Base-by-base conservation (phyloP, 2,797 vertebrate species). In the Acanthornis magna region DNA sequence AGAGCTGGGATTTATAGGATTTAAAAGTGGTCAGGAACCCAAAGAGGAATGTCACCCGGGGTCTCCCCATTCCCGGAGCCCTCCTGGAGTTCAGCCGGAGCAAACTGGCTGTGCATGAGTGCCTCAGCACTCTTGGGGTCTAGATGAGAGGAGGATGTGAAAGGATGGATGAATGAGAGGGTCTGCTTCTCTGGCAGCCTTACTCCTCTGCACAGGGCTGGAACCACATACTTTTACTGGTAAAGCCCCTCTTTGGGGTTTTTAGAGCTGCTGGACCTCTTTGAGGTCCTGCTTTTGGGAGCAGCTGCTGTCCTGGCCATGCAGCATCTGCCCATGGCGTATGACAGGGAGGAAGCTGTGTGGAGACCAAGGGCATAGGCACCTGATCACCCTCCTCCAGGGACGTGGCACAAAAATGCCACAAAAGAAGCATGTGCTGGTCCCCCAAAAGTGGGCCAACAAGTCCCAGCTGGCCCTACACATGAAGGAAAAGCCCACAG, bases 391-490 rank as follows among this genome's bases (percentile, higher is more conserved):
- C 22, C 26, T 60, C 13, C 15, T 48, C 3, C 50, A 22, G 57
- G 57, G n/a, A 10, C 27, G 27, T 21, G 1, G 9, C 13, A 15
- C 0, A 1, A 3, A 38, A 21, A 1, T 51, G 29, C 29, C 57
- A 51, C 23, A 5, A n/a, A 27, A 32, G 12, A 23, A 51, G 6
- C 16, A 2, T 2, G 1, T 7, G 7, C 36, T 13, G 11, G 2
- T 54, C 42, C 27, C n/a, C 2, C 30, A 17, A 6, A 74, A 38
- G 6, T 12, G 16, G 34, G 54, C 34, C 51, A 42, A 3, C 4
- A 13, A 2, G 11, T n/a, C 42, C 55, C 25, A 1, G 0, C 5
- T 8, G 29, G 43, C 27, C 47, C 22, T 7, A 5, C 1, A 1
- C 2, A 1, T 25, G 32, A 18, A 54, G 50, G 38, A 20, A 71